phyloP scores from a whole-genome alignment of 2,888 invertebrate species.

The Allophyes oxyacanthae region DNA sequence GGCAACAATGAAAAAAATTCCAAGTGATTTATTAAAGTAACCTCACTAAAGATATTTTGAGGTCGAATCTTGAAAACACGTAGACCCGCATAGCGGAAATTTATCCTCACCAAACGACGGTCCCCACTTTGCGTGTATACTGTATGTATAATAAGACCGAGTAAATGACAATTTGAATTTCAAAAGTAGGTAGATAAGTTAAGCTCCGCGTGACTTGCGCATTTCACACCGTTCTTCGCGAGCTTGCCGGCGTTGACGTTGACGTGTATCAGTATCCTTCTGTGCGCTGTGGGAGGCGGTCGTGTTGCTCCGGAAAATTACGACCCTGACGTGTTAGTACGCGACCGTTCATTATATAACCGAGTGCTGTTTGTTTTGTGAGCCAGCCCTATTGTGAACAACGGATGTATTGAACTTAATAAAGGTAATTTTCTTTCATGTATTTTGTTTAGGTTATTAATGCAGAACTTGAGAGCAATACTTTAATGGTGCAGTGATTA shows the following conservation, averaged over 20 bases:
- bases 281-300: constrained; percentile 62
- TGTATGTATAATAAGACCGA: constrained; percentile 75
- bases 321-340: constrained; percentile 73
- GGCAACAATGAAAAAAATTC: constrained; percentile 42
- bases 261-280: constrained; percentile 78
- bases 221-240: constrained; percentile 80
- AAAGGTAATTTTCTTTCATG: constrained; percentile 60
- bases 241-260: constrained; percentile 72
- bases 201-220: constrained; percentile 85
- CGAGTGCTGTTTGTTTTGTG: constrained; percentile 83
- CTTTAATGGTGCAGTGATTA: constrained; percentile 23
- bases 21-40: constrained; percentile 59
- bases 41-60: constrained; percentile 50
- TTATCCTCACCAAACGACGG: constrained; percentile 61
- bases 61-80: constrained; percentile 63
- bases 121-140: constrained; percentile 67
- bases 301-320: constrained; percentile 60
- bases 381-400: constrained; percentile 59
- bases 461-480: constrained; percentile 13
- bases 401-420: constrained; percentile 64
- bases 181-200: constrained; percentile 82
- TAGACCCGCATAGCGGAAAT: constrained; percentile 66
- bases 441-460: constrained; percentile 26
- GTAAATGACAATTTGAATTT: constrained; percentile 83
- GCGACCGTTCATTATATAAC: constrained; percentile 82